These are phyloP conservation scores for Drosophila biarmipes DNA, from an alignment of 1,140 invertebrate genomes.

Conservation along the genomic window DNA sequence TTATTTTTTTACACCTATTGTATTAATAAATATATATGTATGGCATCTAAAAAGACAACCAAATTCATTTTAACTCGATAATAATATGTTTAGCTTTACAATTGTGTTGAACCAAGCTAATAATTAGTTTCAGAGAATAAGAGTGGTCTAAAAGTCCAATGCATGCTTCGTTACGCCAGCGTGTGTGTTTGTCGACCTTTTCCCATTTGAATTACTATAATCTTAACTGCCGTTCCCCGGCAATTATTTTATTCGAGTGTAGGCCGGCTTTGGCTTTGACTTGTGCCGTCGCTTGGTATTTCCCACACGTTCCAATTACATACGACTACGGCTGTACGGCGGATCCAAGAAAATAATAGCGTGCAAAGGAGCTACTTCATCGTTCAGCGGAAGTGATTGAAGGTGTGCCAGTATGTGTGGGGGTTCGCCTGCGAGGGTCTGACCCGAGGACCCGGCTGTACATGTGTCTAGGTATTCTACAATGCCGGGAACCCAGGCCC, in stretches of 20 bases:
- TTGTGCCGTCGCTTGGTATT: constrained; percentile 69
- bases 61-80: background rate
- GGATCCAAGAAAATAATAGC: constrained; percentile 78
- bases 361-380: constrained; percentile 84
- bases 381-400: constrained; percentile 84
- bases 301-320: constrained; percentile 84
- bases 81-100: background rate
- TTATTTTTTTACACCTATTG: too few species aligned
- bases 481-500: constrained; percentile 43
- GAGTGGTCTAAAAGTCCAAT: too few species aligned
- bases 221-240: background rate
- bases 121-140: background rate
- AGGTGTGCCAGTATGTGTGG: constrained; percentile 70
- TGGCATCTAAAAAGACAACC: too few species aligned
- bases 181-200: background rate
- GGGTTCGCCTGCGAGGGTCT: constrained; percentile 23
- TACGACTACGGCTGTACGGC: constrained; percentile 30
- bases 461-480: constrained; percentile 50
- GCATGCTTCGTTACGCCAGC: background rate
- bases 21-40: too few species aligned
- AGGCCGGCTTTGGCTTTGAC: constrained; percentile 17
- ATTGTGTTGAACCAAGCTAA: background rate
- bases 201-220: background rate
- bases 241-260: constrained; percentile 25
- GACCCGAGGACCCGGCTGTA: constrained; percentile 28